Base-by-base conservation (phyloP, 2,113 vertebrate species). In the Tupaia chinensis region DNA sequence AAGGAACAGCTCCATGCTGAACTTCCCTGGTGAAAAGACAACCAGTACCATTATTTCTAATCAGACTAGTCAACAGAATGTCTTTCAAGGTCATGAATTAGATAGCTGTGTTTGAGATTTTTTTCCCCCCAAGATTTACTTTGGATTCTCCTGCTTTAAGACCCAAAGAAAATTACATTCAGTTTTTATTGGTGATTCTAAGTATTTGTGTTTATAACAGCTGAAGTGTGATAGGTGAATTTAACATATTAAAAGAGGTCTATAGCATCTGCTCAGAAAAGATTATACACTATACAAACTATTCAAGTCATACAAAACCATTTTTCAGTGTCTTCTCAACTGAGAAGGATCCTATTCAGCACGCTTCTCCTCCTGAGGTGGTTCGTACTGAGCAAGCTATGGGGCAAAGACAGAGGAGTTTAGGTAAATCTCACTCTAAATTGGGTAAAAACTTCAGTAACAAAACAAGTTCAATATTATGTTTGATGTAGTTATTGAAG, bases 301-400 rank as follows among this genome's bases (percentile, higher is more conserved):
- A 65, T 93, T 94, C 93, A 95, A 97, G 98, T 98, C 97, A 98
- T 97, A 98, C 97, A 98, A 98, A 98, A 98, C 98, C 98, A 98
- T 98, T 98, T 98, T 97, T 97, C 97, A 97, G 89, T 96, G 96
- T 96, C 96, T 96, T 98, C 98, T 98, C 97, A 98, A 95, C 94
- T 97, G 97, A 98, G 98, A 97, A 97, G 97, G 94, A 93, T 96
- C 95, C 86, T 99, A 99, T 97, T 99, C 98, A 78, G 98, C 97
- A 79, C 97, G 98, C 97, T 98, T 98, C 96, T 99, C 99, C 0
- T 99, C 99, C 96, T 98, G 97, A 86, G 98, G 96, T 61, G 98
- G 98, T 98, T 99, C 99, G 93, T 99, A 99, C 96, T 99, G 99
- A 98, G 99, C 98, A 98, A 99, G 98, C 99, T 99, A 98, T 56